Evolutionary conservation across 2,113 vertebrate species (phyloP).

Genomic region (Epinephelus cyanopodus): DNA sequence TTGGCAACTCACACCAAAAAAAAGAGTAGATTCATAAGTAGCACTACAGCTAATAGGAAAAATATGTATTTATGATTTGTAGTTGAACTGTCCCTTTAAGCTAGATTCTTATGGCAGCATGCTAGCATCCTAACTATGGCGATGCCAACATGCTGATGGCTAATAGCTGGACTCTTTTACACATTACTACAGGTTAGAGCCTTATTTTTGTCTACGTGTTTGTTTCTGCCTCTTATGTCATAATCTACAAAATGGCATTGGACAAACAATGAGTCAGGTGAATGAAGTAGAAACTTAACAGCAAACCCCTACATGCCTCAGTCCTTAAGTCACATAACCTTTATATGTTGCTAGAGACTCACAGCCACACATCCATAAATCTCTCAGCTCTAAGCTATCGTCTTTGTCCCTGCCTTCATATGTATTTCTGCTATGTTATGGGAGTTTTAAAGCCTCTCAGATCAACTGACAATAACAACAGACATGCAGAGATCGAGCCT

Average conservation of each 20-base stretch:
- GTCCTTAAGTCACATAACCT: neutral
- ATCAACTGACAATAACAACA: slow-evolving; percentile 1
- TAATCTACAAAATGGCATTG: too few relatives aligned
- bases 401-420: neutral
- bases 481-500: neutral
- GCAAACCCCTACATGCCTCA: neutral
- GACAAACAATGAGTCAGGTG: too few relatives aligned
- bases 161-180: neutral
- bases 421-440: neutral
- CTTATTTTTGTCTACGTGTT: neutral
- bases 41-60: too few relatives aligned
- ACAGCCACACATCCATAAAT: neutral
- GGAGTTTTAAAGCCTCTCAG: neutral
- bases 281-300: too few relatives aligned
- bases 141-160: neutral
- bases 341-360: neutral
- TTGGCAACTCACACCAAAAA: too few relatives aligned
- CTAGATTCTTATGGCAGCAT: too few relatives aligned
- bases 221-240: neutral
- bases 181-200: neutral
- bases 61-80: too few relatives aligned
- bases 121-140: neutral
- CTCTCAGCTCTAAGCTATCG: neutral
- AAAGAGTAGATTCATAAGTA: too few relatives aligned
- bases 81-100: too few relatives aligned